A percentile compares a stretch with the other conserved stretches of the same genome.
Conservation (phyloP, 1,140 invertebrate genomes). For the Aphis craccivora region DNA sequence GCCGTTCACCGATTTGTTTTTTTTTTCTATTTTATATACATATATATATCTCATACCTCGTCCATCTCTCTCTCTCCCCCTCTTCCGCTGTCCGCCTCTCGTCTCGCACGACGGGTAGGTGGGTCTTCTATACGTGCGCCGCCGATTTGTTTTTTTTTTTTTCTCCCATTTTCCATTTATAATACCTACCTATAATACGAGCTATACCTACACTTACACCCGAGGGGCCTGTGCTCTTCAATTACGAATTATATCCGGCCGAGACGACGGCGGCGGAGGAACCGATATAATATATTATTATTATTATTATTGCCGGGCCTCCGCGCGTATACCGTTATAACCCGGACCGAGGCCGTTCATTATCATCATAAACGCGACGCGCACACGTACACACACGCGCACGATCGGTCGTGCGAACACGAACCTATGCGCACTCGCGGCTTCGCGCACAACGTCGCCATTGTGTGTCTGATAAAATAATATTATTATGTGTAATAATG, state of each 20-base stretch:
- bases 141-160: conserved; percentile 4
- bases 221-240: background rate
- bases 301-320: conserved; percentile 4
- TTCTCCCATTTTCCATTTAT: background rate
- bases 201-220: background rate
- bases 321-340: conserved; percentile 43
- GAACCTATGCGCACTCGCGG: background rate
- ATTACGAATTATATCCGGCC: conserved; percentile 51
- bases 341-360: conserved; percentile 42
- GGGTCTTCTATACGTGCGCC: background rate
- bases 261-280: background rate
- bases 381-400: background rate
- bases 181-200: background rate
- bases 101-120: no score
- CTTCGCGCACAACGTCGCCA: no score
- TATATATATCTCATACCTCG: background rate
- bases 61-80: background rate
- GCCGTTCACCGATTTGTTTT: conserved; percentile 47
- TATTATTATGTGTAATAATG: no score
- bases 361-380: background rate
- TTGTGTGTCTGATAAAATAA: background rate
- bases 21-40: background rate
- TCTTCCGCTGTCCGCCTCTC: background rate
- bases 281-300: conserved; percentile 6
- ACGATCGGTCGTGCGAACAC: background rate